Evolutionary conservation across 2,113 vertebrate species (phyloP).

Genomic region (Mohoua ochrocephala): DNA sequence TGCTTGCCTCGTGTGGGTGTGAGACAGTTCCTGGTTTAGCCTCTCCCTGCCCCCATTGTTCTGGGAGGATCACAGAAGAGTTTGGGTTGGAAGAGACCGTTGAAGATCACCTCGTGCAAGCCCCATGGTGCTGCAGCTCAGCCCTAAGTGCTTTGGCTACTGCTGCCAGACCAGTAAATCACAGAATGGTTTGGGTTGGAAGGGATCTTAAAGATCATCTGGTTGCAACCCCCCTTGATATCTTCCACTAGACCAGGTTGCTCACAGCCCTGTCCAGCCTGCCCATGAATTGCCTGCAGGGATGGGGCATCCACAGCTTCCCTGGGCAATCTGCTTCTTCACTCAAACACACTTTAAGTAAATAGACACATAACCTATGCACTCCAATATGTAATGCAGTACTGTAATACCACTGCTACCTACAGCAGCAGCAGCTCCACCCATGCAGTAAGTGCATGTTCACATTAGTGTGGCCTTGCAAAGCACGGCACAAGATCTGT

Average conservation of each 20-base stretch:
- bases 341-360: not conserved
- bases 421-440: not conserved
- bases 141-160: not conserved
- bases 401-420: too few species aligned
- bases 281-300: not conserved
- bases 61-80: not conserved
- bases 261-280: not conserved
- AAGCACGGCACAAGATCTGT: not conserved
- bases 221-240: not conserved
- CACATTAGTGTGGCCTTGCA: not conserved
- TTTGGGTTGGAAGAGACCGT: not conserved
- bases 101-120: not conserved
- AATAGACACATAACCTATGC: accelerated
- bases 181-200: not conserved
- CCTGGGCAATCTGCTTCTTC: not conserved
- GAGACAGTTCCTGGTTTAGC: not conserved
- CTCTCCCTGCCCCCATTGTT: not conserved
- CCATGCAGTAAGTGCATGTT: not conserved
- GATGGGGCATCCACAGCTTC: not conserved
- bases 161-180: not conserved
- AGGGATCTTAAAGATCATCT: not conserved
- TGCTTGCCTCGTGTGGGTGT: not conserved
- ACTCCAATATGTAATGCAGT: accelerated
- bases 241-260: not conserved
- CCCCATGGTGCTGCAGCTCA: not conserved